Conservation (phyloP, 1,140 invertebrate species). For the Drosophila triauraria region DNA sequence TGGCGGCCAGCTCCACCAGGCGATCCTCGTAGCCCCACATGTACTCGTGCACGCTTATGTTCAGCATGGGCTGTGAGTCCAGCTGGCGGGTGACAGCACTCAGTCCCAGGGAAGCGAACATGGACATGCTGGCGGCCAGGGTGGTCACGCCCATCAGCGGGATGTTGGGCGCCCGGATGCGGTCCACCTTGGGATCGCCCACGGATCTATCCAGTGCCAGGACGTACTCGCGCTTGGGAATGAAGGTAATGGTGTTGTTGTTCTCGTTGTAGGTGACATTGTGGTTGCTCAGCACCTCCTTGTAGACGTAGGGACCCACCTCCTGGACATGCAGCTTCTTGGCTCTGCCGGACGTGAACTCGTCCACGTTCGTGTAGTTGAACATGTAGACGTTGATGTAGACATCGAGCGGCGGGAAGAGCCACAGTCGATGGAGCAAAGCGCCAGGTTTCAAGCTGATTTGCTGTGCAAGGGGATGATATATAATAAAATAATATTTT, state of each 20-base stretch:
- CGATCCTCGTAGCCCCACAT: slow-evolving; percentile 95
- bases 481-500: not conserved
- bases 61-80: slow-evolving; percentile 89
- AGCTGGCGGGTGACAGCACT: slow-evolving; percentile 87
- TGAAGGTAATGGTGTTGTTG: slow-evolving; percentile 92
- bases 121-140: slow-evolving; percentile 62
- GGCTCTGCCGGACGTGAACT: slow-evolving; percentile 89
- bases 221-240: slow-evolving; percentile 88
- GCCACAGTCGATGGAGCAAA: slow-evolving; percentile 89
- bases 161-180: slow-evolving; percentile 91
- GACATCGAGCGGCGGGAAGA: slow-evolving; percentile 89
- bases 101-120: slow-evolving; percentile 86
- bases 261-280: slow-evolving; percentile 88
- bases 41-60: slow-evolving; percentile 90
- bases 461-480: slow-evolving; percentile 85
- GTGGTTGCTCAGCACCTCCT: slow-evolving; percentile 90
- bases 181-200: slow-evolving; percentile 88
- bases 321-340: slow-evolving; percentile 90
- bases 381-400: slow-evolving; percentile 92
- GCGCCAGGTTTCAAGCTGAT: slow-evolving; percentile 86
- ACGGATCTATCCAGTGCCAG: slow-evolving; percentile 90
- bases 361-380: slow-evolving; percentile 92
- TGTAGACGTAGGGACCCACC: slow-evolving; percentile 94
- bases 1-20: slow-evolving; percentile 89
- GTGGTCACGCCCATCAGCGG: slow-evolving; percentile 88